phyloP scores from a whole-genome alignment of 1,140 invertebrate genomes.

The Hylaeus volcanicus region DNA sequence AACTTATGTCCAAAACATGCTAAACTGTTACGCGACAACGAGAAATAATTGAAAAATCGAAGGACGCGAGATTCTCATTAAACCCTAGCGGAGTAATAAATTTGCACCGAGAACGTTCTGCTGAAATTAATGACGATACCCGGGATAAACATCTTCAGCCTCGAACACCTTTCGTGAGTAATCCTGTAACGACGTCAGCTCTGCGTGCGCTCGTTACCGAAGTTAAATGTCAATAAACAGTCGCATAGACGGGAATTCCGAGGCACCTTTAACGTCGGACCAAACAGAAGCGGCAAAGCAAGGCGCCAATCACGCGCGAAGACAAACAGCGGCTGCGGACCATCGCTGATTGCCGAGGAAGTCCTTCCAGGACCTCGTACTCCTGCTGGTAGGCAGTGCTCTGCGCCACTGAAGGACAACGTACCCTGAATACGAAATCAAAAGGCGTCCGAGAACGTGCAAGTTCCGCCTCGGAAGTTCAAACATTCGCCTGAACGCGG shows the following conservation, averaged over 20 bases:
- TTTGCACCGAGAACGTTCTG: too few species aligned
- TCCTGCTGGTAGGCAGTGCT: slow-evolving; percentile 53
- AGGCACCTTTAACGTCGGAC: slow-evolving; percentile 55
- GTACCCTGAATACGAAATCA: slow-evolving; percentile 68
- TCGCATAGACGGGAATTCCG: slow-evolving; percentile 47
- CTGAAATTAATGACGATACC: too few species aligned
- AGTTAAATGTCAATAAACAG: slow-evolving; percentile 65
- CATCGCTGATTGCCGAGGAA: slow-evolving; percentile 73
- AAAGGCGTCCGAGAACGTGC: slow-evolving; percentile 51
- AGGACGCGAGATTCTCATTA: too few species aligned
- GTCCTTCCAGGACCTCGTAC: slow-evolving; percentile 67
- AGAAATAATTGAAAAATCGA: too few species aligned
- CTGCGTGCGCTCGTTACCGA: slow-evolving; percentile 52
- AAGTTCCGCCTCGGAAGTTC: slow-evolving; percentile 46
- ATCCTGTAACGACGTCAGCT: slow-evolving; percentile 43
- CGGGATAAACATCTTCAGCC: not conserved
- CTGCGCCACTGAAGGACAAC: slow-evolving; percentile 50
- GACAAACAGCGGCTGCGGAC: slow-evolving; percentile 75
- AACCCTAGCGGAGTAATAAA: too few species aligned
- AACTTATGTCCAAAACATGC: too few species aligned
- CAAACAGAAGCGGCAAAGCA: slow-evolving; percentile 62
- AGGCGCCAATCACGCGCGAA: slow-evolving; percentile 78
- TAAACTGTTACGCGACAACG: too few species aligned
- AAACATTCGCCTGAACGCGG: slow-evolving; percentile 30
- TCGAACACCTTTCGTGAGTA: slow-evolving; percentile 4